Evolutionary conservation across 2,888 invertebrate genomes (phyloP).

Genomic region (Synanthedon myopaeformis): DNA sequence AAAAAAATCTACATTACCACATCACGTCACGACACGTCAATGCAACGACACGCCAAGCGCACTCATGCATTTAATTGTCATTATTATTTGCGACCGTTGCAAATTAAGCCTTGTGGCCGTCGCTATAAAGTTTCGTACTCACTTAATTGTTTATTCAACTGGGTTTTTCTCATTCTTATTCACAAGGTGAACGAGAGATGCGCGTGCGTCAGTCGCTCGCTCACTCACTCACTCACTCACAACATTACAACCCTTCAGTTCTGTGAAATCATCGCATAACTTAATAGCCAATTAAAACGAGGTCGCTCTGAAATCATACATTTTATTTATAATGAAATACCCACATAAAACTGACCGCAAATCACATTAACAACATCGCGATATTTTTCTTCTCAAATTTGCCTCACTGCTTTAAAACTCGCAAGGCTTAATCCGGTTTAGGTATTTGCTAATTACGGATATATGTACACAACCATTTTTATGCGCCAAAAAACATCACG

Average conservation of each 20-base stretch:
- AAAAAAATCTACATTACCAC: too few species aligned
- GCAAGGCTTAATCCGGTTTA: too few species aligned
- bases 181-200: constrained; percentile 38
- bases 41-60: neutral
- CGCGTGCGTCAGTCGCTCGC: constrained; percentile 30
- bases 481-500: too few species aligned
- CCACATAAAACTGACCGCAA: too few species aligned
- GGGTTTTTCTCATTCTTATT: constrained; percentile 2
- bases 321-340: too few species aligned
- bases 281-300: constrained; percentile 6
- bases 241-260: constrained; percentile 29
- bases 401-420: too few species aligned
- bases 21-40: neutral
- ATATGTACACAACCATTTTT: too few species aligned
- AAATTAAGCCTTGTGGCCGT: neutral
- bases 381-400: too few species aligned
- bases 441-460: too few species aligned
- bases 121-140: neutral
- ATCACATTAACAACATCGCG: too few species aligned
- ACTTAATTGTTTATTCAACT: neutral
- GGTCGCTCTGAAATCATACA: neutral
- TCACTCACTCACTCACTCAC: constrained; percentile 6
- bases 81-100: neutral
- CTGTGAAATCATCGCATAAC: constrained; percentile 16
- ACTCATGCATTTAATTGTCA: neutral